Percentiles rank a stretch among this genome's conserved stretches.
Evolutionary conservation across 2,888 invertebrate genomes (phyloP).

Genomic region (Sipha maydis): DNA sequence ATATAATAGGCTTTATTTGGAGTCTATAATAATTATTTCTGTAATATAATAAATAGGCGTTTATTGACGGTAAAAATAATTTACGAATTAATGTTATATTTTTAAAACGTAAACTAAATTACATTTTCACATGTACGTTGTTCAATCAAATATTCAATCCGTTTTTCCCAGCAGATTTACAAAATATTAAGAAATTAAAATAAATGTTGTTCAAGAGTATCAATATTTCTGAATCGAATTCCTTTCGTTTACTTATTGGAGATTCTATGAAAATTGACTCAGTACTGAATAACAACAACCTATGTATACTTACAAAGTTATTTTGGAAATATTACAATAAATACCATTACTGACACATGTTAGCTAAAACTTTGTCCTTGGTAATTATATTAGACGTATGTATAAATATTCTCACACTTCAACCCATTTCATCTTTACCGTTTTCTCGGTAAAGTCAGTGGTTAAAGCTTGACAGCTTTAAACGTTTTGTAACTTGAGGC

Average conservation of each 20-base stretch:
- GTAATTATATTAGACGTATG: conserved; percentile 8
- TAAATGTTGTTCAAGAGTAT: background rate
- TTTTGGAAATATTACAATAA: conserved; percentile 19
- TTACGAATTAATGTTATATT: too few relatives aligned
- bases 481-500: background rate
- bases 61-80: too few relatives aligned
- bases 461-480: conserved; percentile 45
- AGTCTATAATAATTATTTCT: too few relatives aligned
- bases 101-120: too few relatives aligned
- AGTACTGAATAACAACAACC: background rate
- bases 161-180: too few relatives aligned
- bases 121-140: too few relatives aligned
- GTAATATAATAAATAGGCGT: too few relatives aligned
- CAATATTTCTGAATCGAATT: background rate
- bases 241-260: background rate
- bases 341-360: conserved; percentile 32
- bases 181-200: too few relatives aligned
- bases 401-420: conserved; percentile 20
- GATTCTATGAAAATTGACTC: background rate
- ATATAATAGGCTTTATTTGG: background rate
- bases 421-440: conserved; percentile 38
- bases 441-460: conserved; percentile 31
- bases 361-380: conserved; percentile 10
- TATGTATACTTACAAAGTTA: background rate
- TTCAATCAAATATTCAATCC: too few relatives aligned